Percentiles rank a stretch among this genome's conserved stretches.
Evolutionary conservation across 2,797 vertebrate genomes (phyloP).

Genomic region (Varecia variegata): DNA sequence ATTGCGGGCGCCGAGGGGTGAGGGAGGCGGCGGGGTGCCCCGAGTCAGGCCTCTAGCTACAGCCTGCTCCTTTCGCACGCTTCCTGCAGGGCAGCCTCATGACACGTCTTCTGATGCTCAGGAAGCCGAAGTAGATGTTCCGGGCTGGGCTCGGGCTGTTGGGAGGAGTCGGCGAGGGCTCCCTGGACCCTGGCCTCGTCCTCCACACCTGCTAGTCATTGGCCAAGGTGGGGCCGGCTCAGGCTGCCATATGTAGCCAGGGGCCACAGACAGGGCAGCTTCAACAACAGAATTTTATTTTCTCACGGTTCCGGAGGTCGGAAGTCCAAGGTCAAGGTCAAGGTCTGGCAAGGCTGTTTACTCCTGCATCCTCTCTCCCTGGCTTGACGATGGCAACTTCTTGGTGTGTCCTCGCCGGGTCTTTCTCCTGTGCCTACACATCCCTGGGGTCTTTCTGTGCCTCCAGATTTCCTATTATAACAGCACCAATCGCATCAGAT

Average conservation of each 20-base stretch:
- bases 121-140: background rate
- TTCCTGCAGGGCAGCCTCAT: conserved; percentile 50
- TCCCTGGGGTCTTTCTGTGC: background rate
- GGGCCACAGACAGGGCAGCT: too few species aligned
- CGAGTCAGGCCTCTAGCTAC: conserved; percentile 69
- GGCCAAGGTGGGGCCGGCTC: fast-evolving
- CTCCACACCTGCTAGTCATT: fast-evolving
- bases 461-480: background rate
- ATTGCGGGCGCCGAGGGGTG: conserved; percentile 63
- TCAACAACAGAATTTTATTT: background rate
- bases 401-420: fast-evolving
- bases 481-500: background rate
- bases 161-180: fast-evolving
- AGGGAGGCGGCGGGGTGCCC: conserved; percentile 63
- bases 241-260: background rate
- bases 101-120: background rate
- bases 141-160: background rate
- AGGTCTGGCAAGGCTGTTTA: background rate
- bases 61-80: conserved; percentile 56
- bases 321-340: background rate
- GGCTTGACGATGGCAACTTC: background rate
- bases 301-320: background rate
- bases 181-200: fast-evolving
- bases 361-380: background rate
- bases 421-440: fast-evolving